Percentiles rank a stretch among this genome's conserved stretches.
phyloP scores from a whole-genome alignment of 2,888 invertebrate species.

The Barypeithes pellucidus region DNA sequence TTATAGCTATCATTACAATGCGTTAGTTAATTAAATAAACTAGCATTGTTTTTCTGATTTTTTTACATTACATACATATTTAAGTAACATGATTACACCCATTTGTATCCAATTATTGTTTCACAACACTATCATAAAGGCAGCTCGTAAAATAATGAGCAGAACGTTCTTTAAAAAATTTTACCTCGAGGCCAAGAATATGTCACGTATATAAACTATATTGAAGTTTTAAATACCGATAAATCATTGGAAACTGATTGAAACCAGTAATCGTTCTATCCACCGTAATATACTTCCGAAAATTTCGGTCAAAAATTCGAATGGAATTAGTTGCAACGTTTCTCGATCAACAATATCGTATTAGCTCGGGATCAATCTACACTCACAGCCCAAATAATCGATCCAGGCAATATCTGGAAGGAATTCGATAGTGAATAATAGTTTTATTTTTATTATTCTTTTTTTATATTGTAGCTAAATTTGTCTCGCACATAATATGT shows the following conservation, averaged over 20 bases:
- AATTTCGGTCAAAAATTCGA: too few species aligned
- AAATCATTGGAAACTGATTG: constrained; percentile 12
- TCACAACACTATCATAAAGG: constrained; percentile 33
- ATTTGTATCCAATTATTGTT: constrained; percentile 30
- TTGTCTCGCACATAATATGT: too few species aligned
- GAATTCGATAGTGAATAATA: too few species aligned
- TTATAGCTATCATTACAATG: constrained; percentile 2
- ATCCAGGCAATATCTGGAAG: too few species aligned
- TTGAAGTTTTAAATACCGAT: constrained; percentile 34
- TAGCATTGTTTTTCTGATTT: constrained; percentile 27
- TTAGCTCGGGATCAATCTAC: too few species aligned
- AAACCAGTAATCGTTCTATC: constrained; percentile 5
- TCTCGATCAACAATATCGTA: too few species aligned
- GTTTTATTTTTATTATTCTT: too few species aligned
- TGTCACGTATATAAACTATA: constrained; percentile 32
- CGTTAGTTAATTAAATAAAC: constrained; percentile 18
- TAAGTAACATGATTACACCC: constrained; percentile 28
- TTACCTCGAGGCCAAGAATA: constrained; percentile 30
- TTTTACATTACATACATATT: constrained; percentile 24
- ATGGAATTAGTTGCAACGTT: too few species aligned
- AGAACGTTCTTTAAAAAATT: constrained; percentile 28
- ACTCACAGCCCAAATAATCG: too few species aligned
- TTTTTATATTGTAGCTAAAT: too few species aligned
- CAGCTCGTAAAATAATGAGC: constrained; percentile 30
- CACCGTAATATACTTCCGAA: too few species aligned